Conservation (phyloP, 2,888 invertebrate genomes). For the Sabatieria punctata region DNA sequence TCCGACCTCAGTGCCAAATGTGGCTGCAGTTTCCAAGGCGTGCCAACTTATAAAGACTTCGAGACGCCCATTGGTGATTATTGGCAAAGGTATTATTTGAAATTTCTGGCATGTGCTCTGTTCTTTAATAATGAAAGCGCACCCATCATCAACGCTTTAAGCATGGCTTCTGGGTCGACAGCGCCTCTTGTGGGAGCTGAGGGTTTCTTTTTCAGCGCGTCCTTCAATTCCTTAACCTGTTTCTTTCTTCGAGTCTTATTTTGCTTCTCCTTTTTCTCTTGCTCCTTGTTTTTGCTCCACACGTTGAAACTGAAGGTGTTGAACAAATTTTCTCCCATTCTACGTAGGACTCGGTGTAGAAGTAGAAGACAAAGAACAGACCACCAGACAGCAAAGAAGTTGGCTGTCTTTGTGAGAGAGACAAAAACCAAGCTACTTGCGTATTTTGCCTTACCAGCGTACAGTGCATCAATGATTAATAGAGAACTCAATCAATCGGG, state of each 20-base stretch:
- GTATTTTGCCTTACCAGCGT: too few relatives aligned
- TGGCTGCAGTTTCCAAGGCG: slow-evolving; percentile 50
- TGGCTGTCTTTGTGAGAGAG: too few relatives aligned
- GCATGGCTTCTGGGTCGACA: not conserved
- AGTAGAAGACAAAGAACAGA: too few relatives aligned
- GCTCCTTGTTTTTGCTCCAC: slow-evolving; percentile 1
- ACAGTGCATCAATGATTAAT: too few relatives aligned
- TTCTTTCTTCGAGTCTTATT: slow-evolving; percentile 1
- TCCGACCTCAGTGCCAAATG: slow-evolving; percentile 52
- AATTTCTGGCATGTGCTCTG: not conserved
- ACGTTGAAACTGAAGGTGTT: slow-evolving; percentile 6
- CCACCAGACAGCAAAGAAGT: too few relatives aligned
- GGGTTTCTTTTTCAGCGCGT: not conserved
- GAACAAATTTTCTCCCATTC: slow-evolving; percentile 7
- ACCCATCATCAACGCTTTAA: not conserved
- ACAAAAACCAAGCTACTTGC: too few relatives aligned
- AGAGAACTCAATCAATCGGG: too few relatives aligned
- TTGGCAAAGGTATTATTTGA: slow-evolving; percentile 56
- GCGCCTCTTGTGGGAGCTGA: not conserved
- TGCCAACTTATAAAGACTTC: slow-evolving; percentile 51
- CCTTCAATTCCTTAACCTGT: slow-evolving; percentile 1
- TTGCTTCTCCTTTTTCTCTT: not conserved
- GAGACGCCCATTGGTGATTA: slow-evolving; percentile 60
- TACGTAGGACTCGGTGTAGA: not conserved
- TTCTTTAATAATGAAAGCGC: too few relatives aligned